These are phyloP conservation scores for Podabrus alpinus DNA, from an alignment of 2,888 invertebrate species.

Conservation along the genomic window DNA sequence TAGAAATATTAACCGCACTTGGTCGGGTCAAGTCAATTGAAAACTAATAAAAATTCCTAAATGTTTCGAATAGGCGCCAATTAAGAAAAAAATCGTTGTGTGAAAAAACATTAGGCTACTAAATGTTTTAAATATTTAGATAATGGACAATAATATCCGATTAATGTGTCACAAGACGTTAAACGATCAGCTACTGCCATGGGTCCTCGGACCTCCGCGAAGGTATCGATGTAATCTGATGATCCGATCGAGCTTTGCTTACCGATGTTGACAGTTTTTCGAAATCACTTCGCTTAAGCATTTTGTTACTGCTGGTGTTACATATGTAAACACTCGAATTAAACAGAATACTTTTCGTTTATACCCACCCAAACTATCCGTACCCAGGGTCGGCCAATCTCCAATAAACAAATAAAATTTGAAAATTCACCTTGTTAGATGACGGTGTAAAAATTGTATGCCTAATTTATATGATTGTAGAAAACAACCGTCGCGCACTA, in stretches of 20 bases:
- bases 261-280: constrained; percentile 22
- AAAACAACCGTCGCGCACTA: constrained; percentile 22
- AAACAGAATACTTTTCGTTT: not conserved
- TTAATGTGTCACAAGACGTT: constrained; percentile 28
- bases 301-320: constrained; percentile 25
- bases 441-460: constrained; percentile 17
- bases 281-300: constrained; percentile 24
- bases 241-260: constrained; percentile 34
- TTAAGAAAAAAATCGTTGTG: constrained; percentile 2
- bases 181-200: constrained; percentile 23
- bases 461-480: constrained; percentile 26
- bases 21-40: not conserved
- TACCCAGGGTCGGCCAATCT: not conserved
- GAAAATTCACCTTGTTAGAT: constrained; percentile 10
- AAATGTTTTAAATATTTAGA: constrained; percentile 13
- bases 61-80: not conserved
- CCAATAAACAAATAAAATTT: constrained; percentile 16
- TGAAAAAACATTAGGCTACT: not conserved
- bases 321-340: constrained; percentile 20
- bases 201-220: constrained; percentile 34
- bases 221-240: constrained; percentile 35
- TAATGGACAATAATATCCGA: constrained; percentile 24
- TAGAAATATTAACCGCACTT: not conserved
- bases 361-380: not conserved
- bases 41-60: not conserved